Base-by-base conservation (phyloP, 1,140 invertebrate genomes). In the Hetaerina americana region DNA sequence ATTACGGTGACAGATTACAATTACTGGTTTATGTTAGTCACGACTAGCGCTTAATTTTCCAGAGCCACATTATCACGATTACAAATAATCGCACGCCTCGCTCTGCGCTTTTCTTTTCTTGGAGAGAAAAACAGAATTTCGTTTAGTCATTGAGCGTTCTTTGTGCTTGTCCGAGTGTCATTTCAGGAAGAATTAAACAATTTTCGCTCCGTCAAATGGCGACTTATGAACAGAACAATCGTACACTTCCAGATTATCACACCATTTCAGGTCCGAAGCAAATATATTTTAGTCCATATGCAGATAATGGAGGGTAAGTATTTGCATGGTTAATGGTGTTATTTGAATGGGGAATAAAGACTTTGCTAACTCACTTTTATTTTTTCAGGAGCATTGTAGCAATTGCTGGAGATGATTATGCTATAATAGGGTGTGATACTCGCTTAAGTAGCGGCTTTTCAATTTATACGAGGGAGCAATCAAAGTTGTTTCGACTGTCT, bases 381-480 rank as follows among this genome's bases (percentile, higher is more conserved):
- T n/a, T 72, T 81, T 82, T 29, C 72, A 90, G 92, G 77, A 95
- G 90, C 77, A 85, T 94, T 71, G 90, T 95, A 29, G 97, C 96
- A 22, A 91, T 99, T 76, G 94, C 93, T 76, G 97, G 97, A 66
- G 89, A 94, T 40, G 91, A 95, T 80, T 97, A 89, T 82, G 91
- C 87, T 26, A 86, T 96, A 0, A 82, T 86, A 73, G 92, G 88
- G 22, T 94, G 94, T 0, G 97, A 99, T 78, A 97, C 95, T 18
- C 90, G 97, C 75, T 84, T 99, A n/a, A 94, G 90, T 80, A 86
- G 90, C 74, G 96, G 96, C 0, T 97, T 91, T 81, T 90, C 88
- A 5, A 97, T 99, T 78, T 90, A 93, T 73, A 92, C 92, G 0
- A 86, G 97, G 26, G 86, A 94, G 27, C 93, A 95, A 78, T 87